Evolutionary conservation across 2,113 vertebrate species (phyloP).

Genomic region (Echinops telfairi): DNA sequence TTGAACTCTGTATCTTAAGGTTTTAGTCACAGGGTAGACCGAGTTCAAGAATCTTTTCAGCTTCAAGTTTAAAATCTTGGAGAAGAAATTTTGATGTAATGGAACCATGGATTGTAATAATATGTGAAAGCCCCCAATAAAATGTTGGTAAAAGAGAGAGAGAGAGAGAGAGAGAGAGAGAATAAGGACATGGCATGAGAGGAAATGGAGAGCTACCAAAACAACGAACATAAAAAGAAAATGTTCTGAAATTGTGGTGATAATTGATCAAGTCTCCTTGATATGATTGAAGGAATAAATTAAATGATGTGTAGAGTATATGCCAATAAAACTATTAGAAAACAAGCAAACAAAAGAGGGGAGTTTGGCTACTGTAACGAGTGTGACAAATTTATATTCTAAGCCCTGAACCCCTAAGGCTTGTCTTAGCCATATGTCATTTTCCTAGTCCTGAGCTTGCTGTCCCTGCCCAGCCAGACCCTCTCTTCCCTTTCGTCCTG

Average conservation of each 20-base stretch:
- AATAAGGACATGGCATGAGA: too few relatives aligned
- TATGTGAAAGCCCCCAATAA: too few relatives aligned
- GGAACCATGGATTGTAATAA: too few relatives aligned
- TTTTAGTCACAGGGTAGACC: not conserved
- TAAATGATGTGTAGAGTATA: too few relatives aligned
- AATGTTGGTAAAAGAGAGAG: too few relatives aligned
- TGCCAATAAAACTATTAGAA: too few relatives aligned
- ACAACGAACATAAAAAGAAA: too few relatives aligned
- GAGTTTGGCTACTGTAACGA: conserved; percentile 19
- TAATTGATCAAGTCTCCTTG: too few relatives aligned
- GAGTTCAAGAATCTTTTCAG: conserved; percentile 42
- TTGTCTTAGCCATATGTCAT: not conserved
- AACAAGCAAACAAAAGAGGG: not conserved
- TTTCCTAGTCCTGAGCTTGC: not conserved
- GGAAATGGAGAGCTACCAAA: too few relatives aligned
- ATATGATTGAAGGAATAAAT: too few relatives aligned
- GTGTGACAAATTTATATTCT: not conserved
- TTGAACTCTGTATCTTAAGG: conserved; percentile 35
- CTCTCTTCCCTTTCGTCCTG: not conserved
- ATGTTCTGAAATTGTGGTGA: too few relatives aligned
- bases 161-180: too few relatives aligned
- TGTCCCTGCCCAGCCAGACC: not conserved
- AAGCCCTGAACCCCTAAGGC: not conserved
- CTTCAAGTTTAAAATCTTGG: conserved; percentile 40
- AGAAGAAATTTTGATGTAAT: conserved; percentile 52